These are phyloP conservation scores for Astyanax mexicanus DNA, from an alignment of 2,797 vertebrate genomes.

Conservation along the genomic window DNA sequence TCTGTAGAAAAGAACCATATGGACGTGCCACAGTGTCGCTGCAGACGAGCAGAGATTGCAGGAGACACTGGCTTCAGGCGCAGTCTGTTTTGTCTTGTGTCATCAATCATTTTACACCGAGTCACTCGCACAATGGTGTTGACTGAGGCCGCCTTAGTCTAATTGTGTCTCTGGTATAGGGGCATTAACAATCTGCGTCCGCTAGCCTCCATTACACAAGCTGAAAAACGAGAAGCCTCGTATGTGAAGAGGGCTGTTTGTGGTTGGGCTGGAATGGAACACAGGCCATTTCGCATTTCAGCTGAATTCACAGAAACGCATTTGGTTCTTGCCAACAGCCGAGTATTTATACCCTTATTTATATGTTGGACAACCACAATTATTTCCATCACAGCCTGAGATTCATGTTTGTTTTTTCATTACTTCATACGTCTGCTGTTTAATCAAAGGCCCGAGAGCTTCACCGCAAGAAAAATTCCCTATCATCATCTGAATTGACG, in stretches of 20 bases:
- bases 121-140: not conserved
- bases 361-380: conserved; percentile 41
- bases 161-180: conserved; percentile 5
- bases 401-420: conserved; percentile 36
- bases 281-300: conserved; percentile 34
- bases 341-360: conserved; percentile 45
- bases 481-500: conserved; percentile 18
- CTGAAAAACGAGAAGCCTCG: conserved; percentile 26
- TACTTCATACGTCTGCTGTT: conserved; percentile 40
- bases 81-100: not conserved
- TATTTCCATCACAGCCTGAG: conserved; percentile 39
- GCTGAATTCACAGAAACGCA: conserved; percentile 43
- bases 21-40: not conserved
- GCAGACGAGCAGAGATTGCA: not conserved
- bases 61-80: not conserved
- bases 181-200: conserved; percentile 16
- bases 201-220: conserved; percentile 21
- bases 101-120: conserved; percentile 22
- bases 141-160: not conserved
- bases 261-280: conserved; percentile 30
- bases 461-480: conserved; percentile 33
- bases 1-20: not conserved
- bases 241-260: conserved; percentile 31
- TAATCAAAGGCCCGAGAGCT: conserved; percentile 37
- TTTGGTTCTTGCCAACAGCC: conserved; percentile 26